Conservation (phyloP, 2,797 vertebrate species). For the Adrianichthys oophorus region DNA sequence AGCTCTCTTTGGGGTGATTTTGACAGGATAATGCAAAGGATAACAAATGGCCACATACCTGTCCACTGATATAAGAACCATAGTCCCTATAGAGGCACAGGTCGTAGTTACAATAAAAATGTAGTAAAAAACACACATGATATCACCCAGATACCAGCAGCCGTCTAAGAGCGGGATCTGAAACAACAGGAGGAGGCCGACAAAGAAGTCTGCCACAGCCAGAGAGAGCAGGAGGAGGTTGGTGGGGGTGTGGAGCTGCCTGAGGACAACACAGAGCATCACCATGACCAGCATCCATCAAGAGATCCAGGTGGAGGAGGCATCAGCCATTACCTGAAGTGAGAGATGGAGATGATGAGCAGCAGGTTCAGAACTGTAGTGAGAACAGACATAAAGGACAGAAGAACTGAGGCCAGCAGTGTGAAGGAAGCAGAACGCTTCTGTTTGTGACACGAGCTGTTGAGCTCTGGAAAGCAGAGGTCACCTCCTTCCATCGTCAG, state of each 20-base stretch:
- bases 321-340: constrained; percentile 33
- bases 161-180: constrained; percentile 31
- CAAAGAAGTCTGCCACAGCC: constrained; percentile 46
- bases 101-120: constrained; percentile 27
- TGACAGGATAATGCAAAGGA: constrained; percentile 34
- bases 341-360: constrained; percentile 50
- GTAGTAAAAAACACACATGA: constrained; percentile 32
- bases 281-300: neutral
- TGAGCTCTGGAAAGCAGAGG: constrained; percentile 4
- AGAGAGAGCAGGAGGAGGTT: constrained; percentile 56
- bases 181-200: constrained; percentile 44
- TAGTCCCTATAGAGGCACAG: constrained; percentile 35
- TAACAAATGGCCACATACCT: constrained; percentile 51
- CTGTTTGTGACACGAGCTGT: constrained; percentile 21
- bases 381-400: constrained; percentile 39
- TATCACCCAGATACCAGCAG: constrained; percentile 56
- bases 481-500: constrained; percentile 8
- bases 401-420: constrained; percentile 33
- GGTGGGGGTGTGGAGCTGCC: constrained; percentile 56
- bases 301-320: neutral
- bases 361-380: constrained; percentile 21
- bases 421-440: neutral
- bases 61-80: constrained; percentile 52
- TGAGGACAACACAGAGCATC: constrained; percentile 14
- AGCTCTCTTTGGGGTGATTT: constrained; percentile 18